A percentile compares a stretch with the other conserved stretches of the same genome.
Evolutionary conservation across 2,888 invertebrate genomes (phyloP).

Genomic region (Timema podura): DNA sequence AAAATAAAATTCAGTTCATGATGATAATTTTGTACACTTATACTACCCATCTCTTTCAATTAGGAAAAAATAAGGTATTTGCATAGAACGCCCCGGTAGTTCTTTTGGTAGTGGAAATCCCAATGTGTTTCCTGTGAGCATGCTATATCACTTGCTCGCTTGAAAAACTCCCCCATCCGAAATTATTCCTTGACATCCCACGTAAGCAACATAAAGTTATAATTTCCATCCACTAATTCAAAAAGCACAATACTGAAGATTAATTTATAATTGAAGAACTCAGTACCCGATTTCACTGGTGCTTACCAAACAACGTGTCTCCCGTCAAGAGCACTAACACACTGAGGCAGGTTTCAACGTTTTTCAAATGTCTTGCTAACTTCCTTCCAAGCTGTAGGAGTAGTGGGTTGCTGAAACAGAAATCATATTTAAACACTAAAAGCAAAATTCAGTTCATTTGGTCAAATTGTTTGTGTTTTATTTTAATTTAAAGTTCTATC

Average conservation of each 20-base stretch:
- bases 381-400: conserved; percentile 15
- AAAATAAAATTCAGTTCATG: no score
- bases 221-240: conserved; percentile 41
- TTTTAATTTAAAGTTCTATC: conserved; percentile 11
- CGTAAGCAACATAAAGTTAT: conserved; percentile 40
- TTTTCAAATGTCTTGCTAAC: conserved; percentile 23
- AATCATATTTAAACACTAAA: not conserved
- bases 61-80: conserved; percentile 32
- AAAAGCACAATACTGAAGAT: conserved; percentile 41
- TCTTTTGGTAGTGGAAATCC: conserved; percentile 29
- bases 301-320: conserved; percentile 26
- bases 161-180: conserved; percentile 39
- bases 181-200: conserved; percentile 39
- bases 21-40: no score
- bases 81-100: conserved; percentile 29
- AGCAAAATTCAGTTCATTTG: not conserved
- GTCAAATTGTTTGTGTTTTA: not conserved
- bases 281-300: conserved; percentile 36
- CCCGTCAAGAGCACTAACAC: conserved; percentile 37
- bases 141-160: conserved; percentile 33
- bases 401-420: conserved; percentile 17
- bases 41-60: no score
- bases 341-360: conserved; percentile 39
- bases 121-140: conserved; percentile 34
- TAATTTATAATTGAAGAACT: conserved; percentile 40